Conservation (phyloP, 1,140 invertebrate species). For the Metaphire vulgaris region DNA sequence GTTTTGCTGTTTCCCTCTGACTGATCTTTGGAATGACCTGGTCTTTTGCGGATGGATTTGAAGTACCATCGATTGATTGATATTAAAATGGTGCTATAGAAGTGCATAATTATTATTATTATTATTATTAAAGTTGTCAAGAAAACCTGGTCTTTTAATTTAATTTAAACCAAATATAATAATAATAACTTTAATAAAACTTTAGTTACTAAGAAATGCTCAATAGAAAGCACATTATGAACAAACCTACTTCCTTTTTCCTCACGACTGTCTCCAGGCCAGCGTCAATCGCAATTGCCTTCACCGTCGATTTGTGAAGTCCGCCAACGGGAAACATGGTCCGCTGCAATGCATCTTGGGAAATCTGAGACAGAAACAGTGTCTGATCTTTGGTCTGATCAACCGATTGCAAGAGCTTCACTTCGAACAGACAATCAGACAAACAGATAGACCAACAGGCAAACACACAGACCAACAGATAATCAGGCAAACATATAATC, state of each 20-base stretch:
- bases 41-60: too few species aligned
- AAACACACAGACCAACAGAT: too few species aligned
- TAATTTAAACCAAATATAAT: conserved; percentile 1
- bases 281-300: conserved; percentile 66
- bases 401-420: conserved; percentile 62
- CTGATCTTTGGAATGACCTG: too few species aligned
- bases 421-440: too few species aligned
- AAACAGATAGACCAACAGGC: too few species aligned
- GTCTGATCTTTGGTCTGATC: conserved; percentile 89
- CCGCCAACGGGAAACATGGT: conserved; percentile 87
- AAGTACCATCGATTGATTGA: too few species aligned
- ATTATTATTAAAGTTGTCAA: conserved; percentile 1
- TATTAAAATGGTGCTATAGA: too few species aligned
- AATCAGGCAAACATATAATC: too few species aligned
- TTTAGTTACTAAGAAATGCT: too few species aligned
- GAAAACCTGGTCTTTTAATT: not conserved
- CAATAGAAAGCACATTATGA: too few species aligned
- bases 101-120: not conserved
- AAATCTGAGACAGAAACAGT: conserved; percentile 82
- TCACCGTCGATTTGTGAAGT: conserved; percentile 69
- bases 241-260: conserved; percentile 65
- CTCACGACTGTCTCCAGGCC: conserved; percentile 66
- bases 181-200: conserved; percentile 2
- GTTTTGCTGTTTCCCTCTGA: too few species aligned
- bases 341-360: conserved; percentile 65